phyloP scores from a whole-genome alignment of 2,797 vertebrate species.

The Trichosurus vulpecula region DNA sequence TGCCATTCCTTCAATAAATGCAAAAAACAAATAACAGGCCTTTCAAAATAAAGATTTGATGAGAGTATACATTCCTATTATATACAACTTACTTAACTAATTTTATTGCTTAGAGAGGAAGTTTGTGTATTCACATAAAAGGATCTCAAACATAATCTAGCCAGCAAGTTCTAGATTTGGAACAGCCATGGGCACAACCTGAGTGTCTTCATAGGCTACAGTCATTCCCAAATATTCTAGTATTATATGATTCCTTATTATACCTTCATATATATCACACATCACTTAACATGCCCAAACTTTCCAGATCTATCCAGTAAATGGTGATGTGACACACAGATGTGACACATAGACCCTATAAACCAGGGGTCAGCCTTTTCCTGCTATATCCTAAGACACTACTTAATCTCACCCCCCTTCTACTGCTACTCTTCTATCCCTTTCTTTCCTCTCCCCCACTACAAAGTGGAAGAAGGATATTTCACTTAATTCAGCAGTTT shows the following conservation, averaged over 20 bases:
- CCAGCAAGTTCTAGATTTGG: background rate
- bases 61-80: background rate
- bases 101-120: background rate
- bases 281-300: background rate
- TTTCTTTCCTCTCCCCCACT: background rate
- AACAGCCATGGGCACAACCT: background rate
- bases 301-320: background rate
- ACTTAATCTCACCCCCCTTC: background rate
- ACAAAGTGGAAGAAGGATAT: background rate
- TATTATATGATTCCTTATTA: background rate
- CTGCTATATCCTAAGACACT: background rate
- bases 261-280: background rate
- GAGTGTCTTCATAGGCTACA: background rate
- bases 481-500: background rate
- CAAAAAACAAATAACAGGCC: background rate
- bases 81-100: background rate
- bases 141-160: background rate
- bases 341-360: background rate
- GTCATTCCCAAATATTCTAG: background rate
- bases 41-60: background rate
- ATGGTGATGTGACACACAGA: background rate
- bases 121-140: background rate
- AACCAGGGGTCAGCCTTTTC: background rate
- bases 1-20: background rate
- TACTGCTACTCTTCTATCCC: background rate